These are phyloP conservation scores for Scortum barcoo DNA, from an alignment of 2,113 vertebrate genomes.

Conservation along the genomic window DNA sequence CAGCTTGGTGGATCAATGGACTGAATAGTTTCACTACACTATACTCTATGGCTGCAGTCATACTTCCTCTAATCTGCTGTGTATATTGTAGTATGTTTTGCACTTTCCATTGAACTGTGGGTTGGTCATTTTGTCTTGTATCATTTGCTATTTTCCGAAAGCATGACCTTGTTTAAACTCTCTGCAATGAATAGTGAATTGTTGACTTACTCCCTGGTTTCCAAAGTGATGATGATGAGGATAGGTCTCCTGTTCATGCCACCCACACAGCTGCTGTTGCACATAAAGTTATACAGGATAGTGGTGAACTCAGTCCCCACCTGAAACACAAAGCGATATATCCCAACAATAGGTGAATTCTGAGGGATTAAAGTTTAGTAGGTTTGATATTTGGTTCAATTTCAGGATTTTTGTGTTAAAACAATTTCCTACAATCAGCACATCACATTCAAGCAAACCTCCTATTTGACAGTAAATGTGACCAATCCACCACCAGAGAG, in stretches of 20 bases:
- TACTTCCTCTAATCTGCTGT: not conserved
- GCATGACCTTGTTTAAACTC: not conserved
- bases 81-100: not conserved
- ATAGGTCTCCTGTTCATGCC: constrained; percentile 99
- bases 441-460: not conserved
- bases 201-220: constrained; percentile 93
- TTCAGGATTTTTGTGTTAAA: not conserved
- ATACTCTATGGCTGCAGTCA: not conserved
- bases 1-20: not conserved
- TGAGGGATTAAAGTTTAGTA: not conserved
- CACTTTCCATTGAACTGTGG: not conserved
- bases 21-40: not conserved
- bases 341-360: not conserved
- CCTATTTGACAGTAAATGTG: not conserved
- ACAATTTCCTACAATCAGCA: not conserved
- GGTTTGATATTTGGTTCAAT: not conserved
- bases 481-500: constrained; percentile 55
- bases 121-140: not conserved
- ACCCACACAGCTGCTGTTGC: constrained; percentile 99
- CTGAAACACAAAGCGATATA: constrained; percentile 78
- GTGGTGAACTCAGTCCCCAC: constrained; percentile 99
- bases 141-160: not conserved
- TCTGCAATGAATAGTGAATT: not conserved
- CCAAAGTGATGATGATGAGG: constrained; percentile 97
- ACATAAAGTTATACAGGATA: constrained; percentile 99